phyloP scores from a whole-genome alignment of 2,888 invertebrate species.

The Drosophila mettleri region DNA sequence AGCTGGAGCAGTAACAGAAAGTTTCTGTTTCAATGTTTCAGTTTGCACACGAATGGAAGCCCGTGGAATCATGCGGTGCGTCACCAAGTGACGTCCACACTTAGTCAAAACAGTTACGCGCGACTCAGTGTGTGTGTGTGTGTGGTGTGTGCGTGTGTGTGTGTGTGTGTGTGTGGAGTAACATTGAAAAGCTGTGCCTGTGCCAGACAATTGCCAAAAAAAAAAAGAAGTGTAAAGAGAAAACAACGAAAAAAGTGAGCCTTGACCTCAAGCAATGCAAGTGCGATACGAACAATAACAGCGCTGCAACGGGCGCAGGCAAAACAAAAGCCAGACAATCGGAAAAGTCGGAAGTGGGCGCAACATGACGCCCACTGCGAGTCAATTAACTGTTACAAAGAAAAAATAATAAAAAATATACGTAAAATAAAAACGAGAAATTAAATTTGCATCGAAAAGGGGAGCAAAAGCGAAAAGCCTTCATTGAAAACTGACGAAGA shows the following conservation, averaged over 20 bases:
- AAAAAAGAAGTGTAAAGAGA: slow-evolving; percentile 11
- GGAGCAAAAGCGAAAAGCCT: slow-evolving; percentile 15
- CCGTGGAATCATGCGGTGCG: slow-evolving; percentile 66
- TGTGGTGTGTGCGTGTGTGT: slow-evolving; percentile 22
- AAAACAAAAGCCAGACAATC: slow-evolving; percentile 25
- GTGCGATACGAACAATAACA: slow-evolving; percentile 27
- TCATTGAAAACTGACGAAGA: slow-evolving; percentile 11
- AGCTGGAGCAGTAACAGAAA: slow-evolving; percentile 61
- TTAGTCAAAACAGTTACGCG: slow-evolving; percentile 58
- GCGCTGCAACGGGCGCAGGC: slow-evolving; percentile 4
- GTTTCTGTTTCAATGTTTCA: slow-evolving; percentile 44
- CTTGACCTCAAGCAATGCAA: slow-evolving; percentile 72
- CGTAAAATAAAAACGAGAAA: slow-evolving; percentile 22
- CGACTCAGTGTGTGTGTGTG: slow-evolving; percentile 22
- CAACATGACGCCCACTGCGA: slow-evolving; percentile 40
- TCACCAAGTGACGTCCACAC: slow-evolving; percentile 69
- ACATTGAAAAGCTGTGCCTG: slow-evolving; percentile 50
- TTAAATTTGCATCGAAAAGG: slow-evolving; percentile 8
- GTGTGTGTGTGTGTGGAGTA: slow-evolving; percentile 41
- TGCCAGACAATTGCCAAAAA: slow-evolving; percentile 43
- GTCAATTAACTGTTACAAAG: slow-evolving; percentile 51
- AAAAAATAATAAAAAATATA: slow-evolving; percentile 11
- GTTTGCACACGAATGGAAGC: slow-evolving; percentile 53
- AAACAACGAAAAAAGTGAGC: slow-evolving; percentile 41
- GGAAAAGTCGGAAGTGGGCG: slow-evolving; percentile 24